Conservation (phyloP, 2,113 vertebrate species). For the Microcebus griseorufus region DNA sequence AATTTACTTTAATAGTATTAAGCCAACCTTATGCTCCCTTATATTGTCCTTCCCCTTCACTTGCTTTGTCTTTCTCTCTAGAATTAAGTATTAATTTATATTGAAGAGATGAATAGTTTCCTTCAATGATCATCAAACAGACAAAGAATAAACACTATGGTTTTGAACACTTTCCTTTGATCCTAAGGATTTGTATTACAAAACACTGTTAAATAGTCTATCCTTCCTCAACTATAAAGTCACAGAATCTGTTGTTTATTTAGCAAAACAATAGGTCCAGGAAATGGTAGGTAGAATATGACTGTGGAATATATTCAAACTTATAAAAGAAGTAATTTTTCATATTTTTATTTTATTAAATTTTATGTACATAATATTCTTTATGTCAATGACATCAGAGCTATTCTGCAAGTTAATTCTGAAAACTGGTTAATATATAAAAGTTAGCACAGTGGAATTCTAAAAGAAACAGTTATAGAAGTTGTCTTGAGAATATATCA, state of each 20-base stretch:
- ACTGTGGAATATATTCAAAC: constrained; percentile 22
- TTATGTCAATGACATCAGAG: background rate
- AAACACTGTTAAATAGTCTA: constrained; percentile 1
- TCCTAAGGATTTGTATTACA: constrained; percentile 12
- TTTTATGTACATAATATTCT: background rate
- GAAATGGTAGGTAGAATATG: background rate
- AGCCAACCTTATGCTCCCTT: background rate
- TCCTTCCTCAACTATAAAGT: background rate
- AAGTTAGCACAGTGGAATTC: background rate
- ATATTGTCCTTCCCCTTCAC: background rate
- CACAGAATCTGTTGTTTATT: background rate
- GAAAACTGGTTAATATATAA: constrained; percentile 22
- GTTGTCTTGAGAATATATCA: background rate
- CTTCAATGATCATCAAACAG: background rate
- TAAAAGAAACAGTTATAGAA: constrained; percentile 4
- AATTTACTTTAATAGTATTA: background rate
- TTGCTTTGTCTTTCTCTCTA: constrained; percentile 1
- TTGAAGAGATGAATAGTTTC: background rate
- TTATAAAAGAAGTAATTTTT: background rate
- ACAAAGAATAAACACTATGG: constrained; percentile 11
- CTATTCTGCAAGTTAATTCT: background rate
- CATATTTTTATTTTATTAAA: constrained; percentile 9
- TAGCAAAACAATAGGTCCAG: constrained; percentile 7
- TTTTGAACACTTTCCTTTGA: constrained; percentile 1
- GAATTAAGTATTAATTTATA: constrained; percentile 39